Base-by-base conservation (phyloP, 92 coral and sea anemone genomes). In the Diadumene lineata region DNA sequence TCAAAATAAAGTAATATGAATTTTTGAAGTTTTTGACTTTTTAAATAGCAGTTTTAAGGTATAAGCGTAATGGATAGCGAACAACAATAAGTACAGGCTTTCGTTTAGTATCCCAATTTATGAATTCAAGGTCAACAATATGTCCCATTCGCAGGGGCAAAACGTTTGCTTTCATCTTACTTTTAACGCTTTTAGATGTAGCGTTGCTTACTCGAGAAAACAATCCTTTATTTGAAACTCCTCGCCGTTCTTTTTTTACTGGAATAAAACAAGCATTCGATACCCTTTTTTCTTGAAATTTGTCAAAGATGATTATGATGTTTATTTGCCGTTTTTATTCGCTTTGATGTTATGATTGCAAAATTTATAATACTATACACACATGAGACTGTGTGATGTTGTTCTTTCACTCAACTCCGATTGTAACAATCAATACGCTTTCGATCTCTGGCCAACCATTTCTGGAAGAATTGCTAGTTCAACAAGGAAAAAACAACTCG, bases 1-100 rank as follows among this genome's bases (percentile, higher is more conserved):
- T 60, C 38, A 66, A 57, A 55, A 76, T 46, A 76, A 76, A 76
- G 50, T 66, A 76, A 76, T 64, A 32, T 66, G 81, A 76, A 76
- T 76, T 64, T 76, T 50, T 76, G 65, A 63, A 76, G 81, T 64
- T 76, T 31, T 76, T 76, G 50, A 18, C 50, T 56, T 44, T 72
- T 38, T 72, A 56, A 13, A 72, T 27, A 50, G 51, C 19, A 15
- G 64, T 58, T 58, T 58, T 58, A 22, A 53, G 64, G 64, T 11
- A 58, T 58, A 9, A 17, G 10, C 31, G 7, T 58, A 58, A 26
- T 58, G 64, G 64, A 58, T 22, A 4, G 26, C 17, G 64, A 26
- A 58, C 64, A 32, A 1, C 64, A 58, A 7, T 26, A 72, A 72
- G 77, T 51, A 56, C 33, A 72, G 77, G 64, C 31, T 64, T 75